Conservation (phyloP, 2,797 vertebrate species). For the Falco concolor region DNA sequence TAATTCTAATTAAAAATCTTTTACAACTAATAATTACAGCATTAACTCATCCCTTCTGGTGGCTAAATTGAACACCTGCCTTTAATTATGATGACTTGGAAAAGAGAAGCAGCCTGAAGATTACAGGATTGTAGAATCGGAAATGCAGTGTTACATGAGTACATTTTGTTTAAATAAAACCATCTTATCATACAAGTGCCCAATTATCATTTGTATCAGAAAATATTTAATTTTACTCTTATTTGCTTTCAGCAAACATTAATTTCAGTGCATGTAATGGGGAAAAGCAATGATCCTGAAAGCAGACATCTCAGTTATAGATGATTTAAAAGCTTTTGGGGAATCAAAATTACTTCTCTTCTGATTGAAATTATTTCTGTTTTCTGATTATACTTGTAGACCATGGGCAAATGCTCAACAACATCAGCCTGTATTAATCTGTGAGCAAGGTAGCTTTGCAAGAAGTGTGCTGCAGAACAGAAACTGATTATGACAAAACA, state of each 20-base stretch:
- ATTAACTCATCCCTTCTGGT: slow-evolving; percentile 40
- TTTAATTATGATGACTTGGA: slow-evolving; percentile 49
- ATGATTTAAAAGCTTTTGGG: slow-evolving; percentile 20
- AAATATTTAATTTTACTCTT: slow-evolving; percentile 63
- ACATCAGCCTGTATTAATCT: not conserved
- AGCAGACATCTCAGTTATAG: slow-evolving; percentile 1
- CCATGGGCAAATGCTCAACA: not conserved
- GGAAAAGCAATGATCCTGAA: slow-evolving; percentile 20
- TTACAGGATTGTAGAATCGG: not conserved
- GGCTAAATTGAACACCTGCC: slow-evolving; percentile 47
- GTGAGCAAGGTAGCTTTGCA: not conserved
- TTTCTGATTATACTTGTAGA: not conserved
- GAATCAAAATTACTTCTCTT: slow-evolving; percentile 17
- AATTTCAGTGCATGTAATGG: slow-evolving; percentile 22
- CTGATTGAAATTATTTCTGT: not conserved
- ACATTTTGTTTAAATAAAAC: slow-evolving; percentile 59
- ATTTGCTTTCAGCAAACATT: slow-evolving; percentile 63
- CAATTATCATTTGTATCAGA: slow-evolving; percentile 63
- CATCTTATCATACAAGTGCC: slow-evolving; percentile 42
- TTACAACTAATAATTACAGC: slow-evolving; percentile 40
- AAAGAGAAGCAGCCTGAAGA: slow-evolving; percentile 29
- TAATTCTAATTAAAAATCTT: slow-evolving; percentile 28
- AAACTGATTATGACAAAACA: not conserved
- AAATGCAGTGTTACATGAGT: not conserved
- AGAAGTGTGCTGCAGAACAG: not conserved